Base-by-base conservation (phyloP, 2,113 vertebrate species). In the Catagonus wagneri region DNA sequence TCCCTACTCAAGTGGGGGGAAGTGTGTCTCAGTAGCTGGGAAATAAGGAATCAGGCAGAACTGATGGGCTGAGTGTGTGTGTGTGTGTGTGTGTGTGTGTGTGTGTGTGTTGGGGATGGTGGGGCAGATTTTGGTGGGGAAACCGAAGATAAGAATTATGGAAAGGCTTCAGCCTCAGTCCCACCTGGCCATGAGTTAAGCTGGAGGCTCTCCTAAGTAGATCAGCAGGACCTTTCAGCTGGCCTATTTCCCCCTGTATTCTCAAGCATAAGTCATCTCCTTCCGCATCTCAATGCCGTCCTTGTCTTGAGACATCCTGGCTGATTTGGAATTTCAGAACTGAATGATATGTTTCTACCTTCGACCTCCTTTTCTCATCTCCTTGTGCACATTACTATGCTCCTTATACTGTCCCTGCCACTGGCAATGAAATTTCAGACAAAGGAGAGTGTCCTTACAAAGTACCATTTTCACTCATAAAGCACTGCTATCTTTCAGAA, bases 391-490 rank as follows among this genome's bases (percentile, higher is more conserved):
- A 93, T 83, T 19, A n/a, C 58, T 65, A 36, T 52, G 80, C 29
- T 89, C 80, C 81, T 90, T 91, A 65, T 20, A 68, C 27, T 29
- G 25, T 39, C 72, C 50, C 85, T 80, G 90, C 80, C 90, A 96
- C 90, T 75, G 79, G 61, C 89, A 32, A 39, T 80, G 72, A 94
- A 90, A 93, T 94, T 95, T 97, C 95, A 90, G 61, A 91, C 60
- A 93, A 72, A 74, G 66, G 83, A 92, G 72, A 80, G 54, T 74
- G 81, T 91, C 95, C 68, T 85, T 90, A 95, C 80, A 93, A 97
- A 97, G 95, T 34, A 56, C 74, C 76, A 78, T 29, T 85, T 94
- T 97, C 90, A 96, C 84, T 95, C 66, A 93, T 91, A 93, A 95
- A 95, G 76, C 34, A 85, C n/a, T 39, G 92, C 81, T 78, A 36